Evolutionary conservation across 1,140 invertebrate genomes (phyloP).

Genomic region (Drosophila repleta): DNA sequence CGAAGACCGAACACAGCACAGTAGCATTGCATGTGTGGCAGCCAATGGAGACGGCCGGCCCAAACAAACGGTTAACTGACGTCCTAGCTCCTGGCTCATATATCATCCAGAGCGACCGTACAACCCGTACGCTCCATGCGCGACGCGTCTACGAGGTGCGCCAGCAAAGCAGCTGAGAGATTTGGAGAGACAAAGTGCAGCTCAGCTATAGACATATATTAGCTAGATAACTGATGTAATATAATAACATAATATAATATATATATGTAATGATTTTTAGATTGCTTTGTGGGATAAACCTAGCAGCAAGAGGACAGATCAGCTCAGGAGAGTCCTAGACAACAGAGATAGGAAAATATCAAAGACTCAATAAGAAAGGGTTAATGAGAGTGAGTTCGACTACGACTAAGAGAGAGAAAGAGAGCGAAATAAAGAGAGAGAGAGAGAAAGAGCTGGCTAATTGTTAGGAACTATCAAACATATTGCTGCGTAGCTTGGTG

Average conservation of each 20-base stretch:
- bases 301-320: no score
- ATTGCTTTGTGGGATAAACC: no score
- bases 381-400: not conserved
- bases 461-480: not conserved
- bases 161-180: not conserved
- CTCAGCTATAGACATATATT: no score
- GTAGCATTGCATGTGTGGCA: conserved; percentile 68
- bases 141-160: conserved; percentile 16
- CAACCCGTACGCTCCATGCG: conserved; percentile 8
- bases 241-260: no score
- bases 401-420: no score
- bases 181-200: no score
- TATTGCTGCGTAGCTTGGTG: no score
- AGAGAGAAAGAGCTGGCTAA: not conserved
- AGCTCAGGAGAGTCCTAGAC: no score
- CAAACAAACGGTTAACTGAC: conserved; percentile 31
- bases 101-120: conserved; percentile 41
- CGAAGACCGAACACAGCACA: conserved; percentile 35
- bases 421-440: no score
- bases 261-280: no score
- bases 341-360: no score
- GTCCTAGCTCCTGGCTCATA: conserved; percentile 29
- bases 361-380: not conserved
- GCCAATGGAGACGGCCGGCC: conserved; percentile 10
- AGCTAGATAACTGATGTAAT: no score